A percentile compares a stretch with the other conserved stretches of the same genome.
phyloP scores from a whole-genome alignment of 2,113 vertebrate species.

The Microtus ochrogaster region DNA sequence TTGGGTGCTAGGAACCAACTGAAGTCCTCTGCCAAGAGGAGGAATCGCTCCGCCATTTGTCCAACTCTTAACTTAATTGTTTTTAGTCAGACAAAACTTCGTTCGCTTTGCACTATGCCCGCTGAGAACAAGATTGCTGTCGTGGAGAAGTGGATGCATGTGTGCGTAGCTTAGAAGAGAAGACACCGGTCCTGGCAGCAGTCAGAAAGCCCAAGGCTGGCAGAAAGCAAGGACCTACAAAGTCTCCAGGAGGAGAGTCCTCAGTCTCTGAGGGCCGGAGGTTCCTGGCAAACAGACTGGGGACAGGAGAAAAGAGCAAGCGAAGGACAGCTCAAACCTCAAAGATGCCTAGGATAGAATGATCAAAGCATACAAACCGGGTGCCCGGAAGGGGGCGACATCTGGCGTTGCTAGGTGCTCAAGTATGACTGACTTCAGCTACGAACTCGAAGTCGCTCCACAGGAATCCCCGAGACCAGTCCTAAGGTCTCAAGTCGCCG shows the following conservation, averaged over 20 bases:
- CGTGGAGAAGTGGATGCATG: not conserved
- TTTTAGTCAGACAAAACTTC: not conserved
- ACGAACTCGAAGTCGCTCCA: rapidly evolving
- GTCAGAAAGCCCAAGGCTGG: not conserved
- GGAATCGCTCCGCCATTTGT: not conserved
- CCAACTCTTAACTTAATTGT: not conserved
- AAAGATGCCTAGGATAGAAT: not conserved
- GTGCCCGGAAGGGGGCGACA: rapidly evolving
- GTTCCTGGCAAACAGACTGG: too few species aligned
- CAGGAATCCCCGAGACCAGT: rapidly evolving
- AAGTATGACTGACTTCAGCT: not conserved
- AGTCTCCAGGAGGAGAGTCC: rapidly evolving
- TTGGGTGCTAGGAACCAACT: not conserved
- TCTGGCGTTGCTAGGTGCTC: not conserved
- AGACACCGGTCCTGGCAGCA: not conserved
- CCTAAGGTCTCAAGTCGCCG: rapidly evolving
- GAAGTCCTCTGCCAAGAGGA: not conserved
- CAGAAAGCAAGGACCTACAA: not conserved
- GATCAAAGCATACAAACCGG: not conserved
- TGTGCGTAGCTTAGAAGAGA: not conserved
- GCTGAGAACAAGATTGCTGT: rapidly evolving
- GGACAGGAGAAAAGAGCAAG: not conserved
- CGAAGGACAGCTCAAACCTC: not conserved
- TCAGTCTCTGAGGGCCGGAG: not conserved
- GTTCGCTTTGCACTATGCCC: not conserved